Conservation (phyloP, 2,797 vertebrate genomes). For the Phoxinus dragarum region DNA sequence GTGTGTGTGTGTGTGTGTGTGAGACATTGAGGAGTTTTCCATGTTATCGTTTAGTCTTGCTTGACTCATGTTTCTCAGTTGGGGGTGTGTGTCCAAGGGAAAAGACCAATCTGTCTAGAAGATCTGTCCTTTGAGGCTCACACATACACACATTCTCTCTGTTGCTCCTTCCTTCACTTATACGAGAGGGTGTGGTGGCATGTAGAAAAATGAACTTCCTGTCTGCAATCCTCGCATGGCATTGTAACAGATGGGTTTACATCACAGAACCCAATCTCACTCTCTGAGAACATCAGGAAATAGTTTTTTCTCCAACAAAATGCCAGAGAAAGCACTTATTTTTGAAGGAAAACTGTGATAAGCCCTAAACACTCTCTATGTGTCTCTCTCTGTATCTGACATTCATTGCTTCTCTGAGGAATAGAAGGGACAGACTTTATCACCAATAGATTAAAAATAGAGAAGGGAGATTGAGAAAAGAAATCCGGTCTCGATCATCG, state of each 20-base stretch:
- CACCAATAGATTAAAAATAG: slow-evolving; percentile 6
- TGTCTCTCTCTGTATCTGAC: slow-evolving; percentile 1
- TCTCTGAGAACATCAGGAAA: slow-evolving; percentile 48
- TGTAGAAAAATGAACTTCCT: slow-evolving; percentile 41
- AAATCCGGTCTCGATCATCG: neutral
- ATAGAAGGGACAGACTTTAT: slow-evolving; percentile 2
- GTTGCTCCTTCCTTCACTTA: slow-evolving; percentile 19
- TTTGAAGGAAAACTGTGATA: slow-evolving; percentile 33
- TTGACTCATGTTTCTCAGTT: slow-evolving; percentile 45
- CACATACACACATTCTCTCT: slow-evolving; percentile 16
- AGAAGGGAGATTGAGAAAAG: slow-evolving; percentile 3
- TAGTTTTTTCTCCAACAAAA: slow-evolving; percentile 29
- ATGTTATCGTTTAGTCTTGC: slow-evolving; percentile 33
- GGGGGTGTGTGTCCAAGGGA: slow-evolving; percentile 39
- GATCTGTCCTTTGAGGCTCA: slow-evolving; percentile 41
- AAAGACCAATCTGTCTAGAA: slow-evolving; percentile 42
- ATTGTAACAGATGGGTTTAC: slow-evolving; percentile 57
- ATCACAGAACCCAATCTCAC: slow-evolving; percentile 33
- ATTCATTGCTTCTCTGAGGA: slow-evolving; percentile 17
- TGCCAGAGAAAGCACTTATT: slow-evolving; percentile 15
- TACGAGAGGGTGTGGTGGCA: slow-evolving; percentile 5
- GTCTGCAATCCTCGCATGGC: slow-evolving; percentile 25
- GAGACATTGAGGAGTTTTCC: neutral
- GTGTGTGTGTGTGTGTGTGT: neutral
- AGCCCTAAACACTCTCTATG: slow-evolving; percentile 31